Base-by-base conservation (phyloP, 2,888 invertebrate species). In the Hydrotaea diabolus region DNA sequence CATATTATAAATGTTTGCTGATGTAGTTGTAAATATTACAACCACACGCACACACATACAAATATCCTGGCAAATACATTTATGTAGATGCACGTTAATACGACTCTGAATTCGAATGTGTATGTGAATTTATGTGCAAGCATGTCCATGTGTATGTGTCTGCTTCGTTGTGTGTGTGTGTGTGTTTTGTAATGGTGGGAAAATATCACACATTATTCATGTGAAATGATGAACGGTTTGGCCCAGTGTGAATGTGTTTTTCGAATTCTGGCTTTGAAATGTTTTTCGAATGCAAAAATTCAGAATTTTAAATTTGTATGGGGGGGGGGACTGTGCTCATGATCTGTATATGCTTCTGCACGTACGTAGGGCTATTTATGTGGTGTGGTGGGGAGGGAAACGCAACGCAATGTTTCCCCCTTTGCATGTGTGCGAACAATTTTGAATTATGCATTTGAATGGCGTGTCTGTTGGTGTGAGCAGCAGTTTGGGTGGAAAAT, bases 221-320 rank as follows among this genome's bases (percentile, higher is more conserved):
- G 17, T 11, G 19, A 21, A 59, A 66, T 66, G 66, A 66, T 66
- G 66, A 66, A 66, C 66, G 66, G 39, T 43, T 66, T 11, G 39
- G 19, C 66, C n/a, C 19, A 66, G 43, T 39, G 26, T 39, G 39
- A 75, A 75, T 59, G 5, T 39, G 43, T 59, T 59, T 62, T 62
- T 3, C 15, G 2, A 21, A 75, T 39, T 21, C 15, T 17, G 21
- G 43, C 39, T 43, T n/a, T 39, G 39, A 69, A 77, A 49, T 77
- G 69, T 66, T 46, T 66, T 39, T 77, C 55, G 55, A 78, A 72
- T 55, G 31, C 26, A 26, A 39, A 72, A 46, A 19, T 72, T 72
- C 15, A 13, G 66, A 17, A 66, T 43, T 39, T n/a, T 15, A 15
- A 59, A 59, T 59, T 59, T 59, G 26, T 23, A 15, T 4, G 15